Conservation (phyloP, 2,797 vertebrate species). For the Gallirallus australis region DNA sequence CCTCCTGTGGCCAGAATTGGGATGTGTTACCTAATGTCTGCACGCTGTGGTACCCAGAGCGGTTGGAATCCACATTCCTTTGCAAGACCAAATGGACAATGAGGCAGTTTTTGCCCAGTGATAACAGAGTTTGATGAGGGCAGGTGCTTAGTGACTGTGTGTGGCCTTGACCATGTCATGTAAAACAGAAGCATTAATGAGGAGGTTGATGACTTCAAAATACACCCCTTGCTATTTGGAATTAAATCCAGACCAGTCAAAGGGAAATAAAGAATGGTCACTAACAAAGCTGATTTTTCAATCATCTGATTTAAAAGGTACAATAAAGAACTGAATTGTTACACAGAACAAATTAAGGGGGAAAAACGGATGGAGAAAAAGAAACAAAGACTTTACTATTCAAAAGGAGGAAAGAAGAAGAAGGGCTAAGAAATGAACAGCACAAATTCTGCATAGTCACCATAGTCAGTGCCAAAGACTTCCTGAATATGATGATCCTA, state of each 20-base stretch:
- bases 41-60: not conserved
- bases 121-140: not conserved
- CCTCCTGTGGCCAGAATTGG: not conserved
- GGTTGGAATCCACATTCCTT: not conserved
- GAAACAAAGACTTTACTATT: not conserved
- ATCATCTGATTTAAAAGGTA: not conserved
- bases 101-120: not conserved
- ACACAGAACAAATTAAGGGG: not conserved
- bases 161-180: not conserved
- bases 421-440: not conserved
- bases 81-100: accelerated
- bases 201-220: not conserved
- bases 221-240: not conserved
- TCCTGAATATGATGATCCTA: not conserved
- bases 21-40: not conserved
- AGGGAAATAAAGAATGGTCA: not conserved
- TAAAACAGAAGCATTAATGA: not conserved
- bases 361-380: not conserved
- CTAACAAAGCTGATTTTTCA: not conserved
- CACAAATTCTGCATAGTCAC: not conserved
- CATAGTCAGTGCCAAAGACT: not conserved
- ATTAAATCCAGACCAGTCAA: not conserved
- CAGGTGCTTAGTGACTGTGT: not conserved
- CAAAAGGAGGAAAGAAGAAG: not conserved
- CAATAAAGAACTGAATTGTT: not conserved